Conservation (phyloP, 2,888 invertebrate species). For the Phoenoteleia sp. region DNA sequence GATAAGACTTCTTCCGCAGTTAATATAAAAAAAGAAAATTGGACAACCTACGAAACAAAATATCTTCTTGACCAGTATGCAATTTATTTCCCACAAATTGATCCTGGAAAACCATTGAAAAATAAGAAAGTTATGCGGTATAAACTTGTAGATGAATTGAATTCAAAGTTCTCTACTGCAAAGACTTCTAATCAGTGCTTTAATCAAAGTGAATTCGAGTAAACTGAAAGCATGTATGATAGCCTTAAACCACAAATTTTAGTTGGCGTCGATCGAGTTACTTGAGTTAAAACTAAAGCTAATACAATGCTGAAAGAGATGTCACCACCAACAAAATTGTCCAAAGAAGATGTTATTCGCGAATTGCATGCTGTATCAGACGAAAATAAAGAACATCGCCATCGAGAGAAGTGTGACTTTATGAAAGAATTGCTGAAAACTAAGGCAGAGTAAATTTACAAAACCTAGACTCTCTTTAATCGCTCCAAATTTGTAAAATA, state of each 20-base stretch:
- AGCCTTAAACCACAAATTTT: no score
- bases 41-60: background rate
- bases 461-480: no score
- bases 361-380: constrained; percentile 1
- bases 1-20: no score
- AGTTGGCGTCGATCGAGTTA: no score
- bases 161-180: background rate
- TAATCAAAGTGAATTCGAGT: no score
- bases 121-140: background rate
- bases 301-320: no score
- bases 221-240: no score
- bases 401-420: constrained; percentile 1
- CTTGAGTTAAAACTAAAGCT: no score
- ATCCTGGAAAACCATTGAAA: background rate
- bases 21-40: no score
- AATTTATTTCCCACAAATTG: background rate
- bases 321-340: no score
- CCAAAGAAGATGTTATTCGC: background rate
- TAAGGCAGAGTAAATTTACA: no score
- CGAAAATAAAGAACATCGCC: constrained; percentile 9
- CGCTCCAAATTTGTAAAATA: no score
- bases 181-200: background rate
- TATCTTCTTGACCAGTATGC: background rate
- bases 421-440: background rate
- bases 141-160: background rate